phyloP scores from a whole-genome alignment of 2,113 vertebrate genomes.

The Lagopus muta region DNA sequence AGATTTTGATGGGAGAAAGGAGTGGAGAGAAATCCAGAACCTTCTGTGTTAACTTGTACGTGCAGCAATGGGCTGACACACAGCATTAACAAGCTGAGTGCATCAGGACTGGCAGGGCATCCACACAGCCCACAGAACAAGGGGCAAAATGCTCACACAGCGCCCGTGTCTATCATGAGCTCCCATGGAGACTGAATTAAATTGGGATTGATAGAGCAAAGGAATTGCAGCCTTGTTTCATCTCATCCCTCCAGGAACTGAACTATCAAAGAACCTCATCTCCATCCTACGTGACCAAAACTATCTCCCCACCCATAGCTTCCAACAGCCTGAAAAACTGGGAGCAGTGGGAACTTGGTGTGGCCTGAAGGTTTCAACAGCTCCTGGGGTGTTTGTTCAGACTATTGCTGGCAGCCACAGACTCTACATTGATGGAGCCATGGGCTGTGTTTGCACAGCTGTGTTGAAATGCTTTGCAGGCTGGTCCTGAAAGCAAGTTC shows the following conservation, averaged over 20 bases:
- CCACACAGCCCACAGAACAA: neutral
- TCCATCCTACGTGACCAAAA: neutral
- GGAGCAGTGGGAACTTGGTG: neutral
- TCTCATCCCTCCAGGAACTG: neutral
- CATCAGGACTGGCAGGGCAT: neutral
- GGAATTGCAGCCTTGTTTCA: neutral
- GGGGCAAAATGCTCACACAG: neutral
- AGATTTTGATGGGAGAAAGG: neutral
- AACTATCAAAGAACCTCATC: neutral
- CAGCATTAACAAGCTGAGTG: neutral
- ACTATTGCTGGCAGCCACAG: neutral
- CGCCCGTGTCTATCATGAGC: neutral
- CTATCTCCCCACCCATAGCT: neutral
- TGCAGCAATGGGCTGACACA: neutral
- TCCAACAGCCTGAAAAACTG: neutral
- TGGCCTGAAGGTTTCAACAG: neutral
- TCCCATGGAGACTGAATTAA: neutral
- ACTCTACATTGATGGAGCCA: neutral
- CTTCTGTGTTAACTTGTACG: neutral
- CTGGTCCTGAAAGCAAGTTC: neutral
- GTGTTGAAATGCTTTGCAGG: neutral
- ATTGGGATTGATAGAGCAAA: neutral
- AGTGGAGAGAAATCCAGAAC: neutral
- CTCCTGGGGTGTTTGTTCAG: neutral
- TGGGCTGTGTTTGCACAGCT: neutral